Evolutionary conservation across 2,888 invertebrate genomes (phyloP), one percentile per base, ranked within the genome.

Genomic region (Campaea margaritaria): DNA sequence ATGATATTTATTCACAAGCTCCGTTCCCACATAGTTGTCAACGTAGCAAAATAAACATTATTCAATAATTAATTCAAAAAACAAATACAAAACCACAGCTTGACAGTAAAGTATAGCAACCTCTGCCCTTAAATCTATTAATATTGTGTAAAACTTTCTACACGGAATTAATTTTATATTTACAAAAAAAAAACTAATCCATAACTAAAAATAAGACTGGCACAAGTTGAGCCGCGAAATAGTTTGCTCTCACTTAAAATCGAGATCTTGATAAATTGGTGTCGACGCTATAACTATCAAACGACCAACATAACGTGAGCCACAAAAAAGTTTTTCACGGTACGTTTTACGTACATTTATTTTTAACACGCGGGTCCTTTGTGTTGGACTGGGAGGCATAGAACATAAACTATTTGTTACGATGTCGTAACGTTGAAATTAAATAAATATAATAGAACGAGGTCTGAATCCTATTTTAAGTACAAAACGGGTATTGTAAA

Each of bases 81-180:
- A 73, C 74, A 75, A 76, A 75, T 73, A 76, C 65, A 74, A 67
- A 67, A 63, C 39, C 14, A 13, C 53, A 15, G 49, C 34, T 55
- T 54, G 64, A 62, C 62, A 58, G 34, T 62, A 57, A 64, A 53
- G 54, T 64, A 65, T 58, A 42, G 15, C 68, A 69, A 79, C 79
- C 79, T 79, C 45, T 75, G 70, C 68, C 69, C 79, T 73, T 70
- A 64, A 67, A 54, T 64, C 62, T 67, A 78, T 78, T 73, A 76
- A 78, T 78, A 68, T 70, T 58, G 46, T 44, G 47, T 58, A 46
- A 62, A 73, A 78, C 79, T 78, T 79, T 79, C 79, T 73, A 76
- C 71, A 70, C 69, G 59, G 71, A 74, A 72, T 75, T 73, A 64
- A 71, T 73, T 67, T 73, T 72, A 66, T 70, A 75, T 72, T 70